Conservation (phyloP, 64 coral and sea anemone species). For the Pocillopora damicornis region DNA sequence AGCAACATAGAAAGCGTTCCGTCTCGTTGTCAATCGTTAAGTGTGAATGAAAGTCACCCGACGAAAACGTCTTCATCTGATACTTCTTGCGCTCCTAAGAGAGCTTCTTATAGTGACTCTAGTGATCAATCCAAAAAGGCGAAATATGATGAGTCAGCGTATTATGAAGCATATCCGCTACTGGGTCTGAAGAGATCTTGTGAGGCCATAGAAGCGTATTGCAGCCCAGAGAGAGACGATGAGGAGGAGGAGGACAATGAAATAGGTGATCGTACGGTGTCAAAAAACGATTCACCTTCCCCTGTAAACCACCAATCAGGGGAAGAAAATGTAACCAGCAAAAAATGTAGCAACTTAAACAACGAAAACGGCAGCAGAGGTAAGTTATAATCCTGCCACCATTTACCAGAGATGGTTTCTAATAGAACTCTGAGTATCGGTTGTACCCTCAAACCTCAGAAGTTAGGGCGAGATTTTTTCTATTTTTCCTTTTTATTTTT, state of each 20-base stretch:
- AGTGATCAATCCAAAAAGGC: slow-evolving; percentile 46
- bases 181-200: slow-evolving; percentile 90
- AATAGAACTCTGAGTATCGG: too few species aligned
- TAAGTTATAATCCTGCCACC: not conserved
- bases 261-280: slow-evolving; percentile 35
- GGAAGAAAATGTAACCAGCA: slow-evolving; percentile 21
- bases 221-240: slow-evolving; percentile 48
- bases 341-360: not conserved
- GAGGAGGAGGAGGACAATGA: slow-evolving; percentile 48
- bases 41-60: not conserved
- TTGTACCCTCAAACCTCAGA: too few species aligned
- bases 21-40: not conserved
- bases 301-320: slow-evolving; percentile 26
- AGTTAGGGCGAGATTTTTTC: too few species aligned
- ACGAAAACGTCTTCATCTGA: slow-evolving; percentile 8
- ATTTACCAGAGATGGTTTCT: not conserved
- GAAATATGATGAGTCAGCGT: slow-evolving; percentile 68
- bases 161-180: slow-evolving; percentile 78
- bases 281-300: slow-evolving; percentile 36
- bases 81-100: not conserved
- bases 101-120: slow-evolving; percentile 7
- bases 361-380: slow-evolving; percentile 1
- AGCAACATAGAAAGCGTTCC: not conserved
- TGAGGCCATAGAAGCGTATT: slow-evolving; percentile 90
- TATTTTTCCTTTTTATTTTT: too few species aligned